Evolutionary conservation across 1,140 invertebrate species (phyloP), one percentile per base, ranked within the genome.

Genomic region (Berghia stephanieae): DNA sequence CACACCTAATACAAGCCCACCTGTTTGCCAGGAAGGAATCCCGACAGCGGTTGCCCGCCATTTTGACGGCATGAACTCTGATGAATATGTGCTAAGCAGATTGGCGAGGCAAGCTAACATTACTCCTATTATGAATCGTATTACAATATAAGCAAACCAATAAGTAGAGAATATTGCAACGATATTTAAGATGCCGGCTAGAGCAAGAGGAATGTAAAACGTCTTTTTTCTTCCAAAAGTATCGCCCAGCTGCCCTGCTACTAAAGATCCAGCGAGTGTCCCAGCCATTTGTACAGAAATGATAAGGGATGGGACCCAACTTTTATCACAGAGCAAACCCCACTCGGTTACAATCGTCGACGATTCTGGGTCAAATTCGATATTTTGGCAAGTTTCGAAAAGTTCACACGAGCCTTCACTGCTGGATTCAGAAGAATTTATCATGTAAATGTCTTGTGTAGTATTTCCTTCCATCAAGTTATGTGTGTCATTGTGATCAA

Each of bases 231-330:
- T 52, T 24, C 81, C 81, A 60, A 80, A 69, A 5, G 34, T 16
- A 67, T 82, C 81, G 10, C 70, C 79, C 0, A 80, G 36, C 34
- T 78, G 77, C 21, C 81, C 81, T n/a, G 55, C 21, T 8, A 80
- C 27, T 34, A 71, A 27, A 40, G 79, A 66, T 10, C 81, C 81
- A 31, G 75, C 21, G 2, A 80, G 52, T 2, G 80, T 43, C 2
- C 81, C 81, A 0, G 73, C 67, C 79, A 82, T 82, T 46, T 80
- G 79, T 3, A 82, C 42, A 27, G 70, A 75, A 36, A 68, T 78
- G 42, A 80, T 77, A 21, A 81, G 42, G 24, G 44, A 38, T 6
- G 40, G 52, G 4, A 79, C 46, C 46, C 66, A 80, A 1, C 18
- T 31, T 38, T 73, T 13, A 3, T 78, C 68, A 67, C 81, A 82